Base-by-base conservation (phyloP, 2,888 invertebrate species). In the Hydroisotoma schaefferi region DNA sequence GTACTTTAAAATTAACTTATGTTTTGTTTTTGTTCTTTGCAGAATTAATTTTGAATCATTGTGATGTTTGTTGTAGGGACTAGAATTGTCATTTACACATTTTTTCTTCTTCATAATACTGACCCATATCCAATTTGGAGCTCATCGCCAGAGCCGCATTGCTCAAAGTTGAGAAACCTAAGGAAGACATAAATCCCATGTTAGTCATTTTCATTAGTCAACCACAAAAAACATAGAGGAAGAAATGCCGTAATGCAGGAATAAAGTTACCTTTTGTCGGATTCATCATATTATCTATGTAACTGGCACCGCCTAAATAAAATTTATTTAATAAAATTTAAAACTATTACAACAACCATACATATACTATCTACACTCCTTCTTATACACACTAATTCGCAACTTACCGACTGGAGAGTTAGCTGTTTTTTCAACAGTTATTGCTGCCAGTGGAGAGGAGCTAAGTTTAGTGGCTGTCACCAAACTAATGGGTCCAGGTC, bases 71-170 rank as follows among this genome's bases (percentile, higher is more conserved):
- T 59, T 60, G 55, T 55, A 59, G 55, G 57, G 69, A 69, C 69
- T 69, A 71, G 71, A 71, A 66, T 62, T 71, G 69, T 71, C 71
- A 71, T 69, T 71, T 71, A 71, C 71, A 71, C 68, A 69, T 67
- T 65, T 71, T 71, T 61, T 71, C 69, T 63, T 69, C 69, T 53
- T 71, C 69, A 64, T 71, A 71, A 69, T 71, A 69, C 69, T 69
- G 69, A 68, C 69, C 69, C 57, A 65, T 51, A 64, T 69, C 67
- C 65, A 69, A 57, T 59, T 68, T 65, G 48, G 71, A 65, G 65
- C 62, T 70, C 53, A 68, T 65, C 59, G 63, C 64, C 65, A 68
- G 56, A 59, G 69, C 65, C 59, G 65, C 58, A 61, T 63, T 69
- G 63, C 63, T 68, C 61, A 71, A 49, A 57, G 69, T 60, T 59